phyloP scores from a whole-genome alignment of 2,797 vertebrate genomes.

The Helostoma temminkii region DNA sequence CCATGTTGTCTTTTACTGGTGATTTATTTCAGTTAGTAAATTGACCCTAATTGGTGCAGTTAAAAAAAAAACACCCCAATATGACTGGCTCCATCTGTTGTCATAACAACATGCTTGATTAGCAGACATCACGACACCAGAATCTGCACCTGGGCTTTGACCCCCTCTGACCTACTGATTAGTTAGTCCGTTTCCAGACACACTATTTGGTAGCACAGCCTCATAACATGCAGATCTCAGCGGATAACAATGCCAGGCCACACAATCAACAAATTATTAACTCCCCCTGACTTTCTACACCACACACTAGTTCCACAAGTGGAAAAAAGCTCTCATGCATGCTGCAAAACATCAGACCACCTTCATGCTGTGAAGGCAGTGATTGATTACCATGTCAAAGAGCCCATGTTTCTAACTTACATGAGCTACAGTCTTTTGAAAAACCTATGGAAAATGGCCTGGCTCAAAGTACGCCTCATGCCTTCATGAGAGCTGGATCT shows the following conservation, averaged over 20 bases:
- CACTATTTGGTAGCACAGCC: constrained; percentile 64
- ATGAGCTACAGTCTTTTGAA: constrained; percentile 40
- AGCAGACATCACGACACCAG: constrained; percentile 47
- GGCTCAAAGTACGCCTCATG: constrained; percentile 12
- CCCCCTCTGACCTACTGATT: constrained; percentile 70
- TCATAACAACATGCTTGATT: constrained; percentile 56
- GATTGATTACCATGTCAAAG: constrained; percentile 73
- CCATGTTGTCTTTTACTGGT: background rate
- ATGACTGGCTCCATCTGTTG: constrained; percentile 37
- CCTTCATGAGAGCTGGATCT: constrained; percentile 31
- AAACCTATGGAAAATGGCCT: constrained; percentile 52
- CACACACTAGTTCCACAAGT: constrained; percentile 71
- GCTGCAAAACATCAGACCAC: constrained; percentile 67
- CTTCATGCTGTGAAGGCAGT: constrained; percentile 58
- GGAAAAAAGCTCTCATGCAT: constrained; percentile 75
- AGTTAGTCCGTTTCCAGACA: constrained; percentile 71
- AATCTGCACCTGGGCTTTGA: constrained; percentile 72
- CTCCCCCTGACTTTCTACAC: constrained; percentile 57
- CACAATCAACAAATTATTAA: constrained; percentile 83
- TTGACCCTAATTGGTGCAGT: background rate
- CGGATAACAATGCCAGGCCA: constrained; percentile 79
- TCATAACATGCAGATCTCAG: constrained; percentile 79
- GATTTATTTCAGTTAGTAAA: constrained; percentile 10
- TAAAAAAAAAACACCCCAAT: background rate
- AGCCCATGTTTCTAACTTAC: constrained; percentile 52